Percentiles rank a stretch among this genome's conserved stretches.
Evolutionary conservation across 2,797 vertebrate species (phyloP).

Genomic region (Amblyraja radiata): DNA sequence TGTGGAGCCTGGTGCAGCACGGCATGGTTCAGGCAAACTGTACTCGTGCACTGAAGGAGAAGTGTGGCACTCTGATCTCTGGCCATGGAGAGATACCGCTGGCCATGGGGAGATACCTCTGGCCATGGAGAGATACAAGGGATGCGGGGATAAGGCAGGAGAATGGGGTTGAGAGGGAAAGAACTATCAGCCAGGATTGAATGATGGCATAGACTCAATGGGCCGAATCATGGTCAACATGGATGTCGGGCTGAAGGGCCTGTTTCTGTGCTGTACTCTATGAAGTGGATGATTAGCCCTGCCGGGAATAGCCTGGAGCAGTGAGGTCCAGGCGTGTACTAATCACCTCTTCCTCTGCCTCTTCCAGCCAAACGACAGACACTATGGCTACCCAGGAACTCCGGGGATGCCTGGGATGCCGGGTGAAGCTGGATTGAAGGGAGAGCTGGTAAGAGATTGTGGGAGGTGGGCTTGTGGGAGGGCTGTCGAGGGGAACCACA

Average conservation of each 20-base stretch:
- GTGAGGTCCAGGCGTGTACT: too few relatives aligned
- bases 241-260: too few relatives aligned
- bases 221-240: too few relatives aligned
- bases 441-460: background rate
- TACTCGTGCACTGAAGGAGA: background rate
- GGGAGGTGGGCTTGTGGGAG: background rate
- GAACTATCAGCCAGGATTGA: too few relatives aligned
- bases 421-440: background rate
- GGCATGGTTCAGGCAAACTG: background rate
- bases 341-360: background rate
- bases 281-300: background rate
- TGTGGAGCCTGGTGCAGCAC: background rate
- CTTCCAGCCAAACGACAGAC: background rate
- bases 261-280: too few relatives aligned
- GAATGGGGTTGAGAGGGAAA: too few relatives aligned
- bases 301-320: too few relatives aligned
- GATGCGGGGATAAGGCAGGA: background rate
- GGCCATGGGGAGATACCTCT: too few relatives aligned
- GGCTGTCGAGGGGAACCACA: background rate
- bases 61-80: too few relatives aligned
- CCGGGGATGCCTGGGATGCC: slow-evolving; percentile 20
- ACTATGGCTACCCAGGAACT: background rate
- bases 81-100: too few relatives aligned
- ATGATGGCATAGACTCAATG: too few relatives aligned
- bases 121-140: too few relatives aligned